Evolutionary conservation across 2,888 invertebrate genomes (phyloP), one percentile per base, ranked within the genome.

Genomic region (Caenorhabditis panamensis): DNA sequence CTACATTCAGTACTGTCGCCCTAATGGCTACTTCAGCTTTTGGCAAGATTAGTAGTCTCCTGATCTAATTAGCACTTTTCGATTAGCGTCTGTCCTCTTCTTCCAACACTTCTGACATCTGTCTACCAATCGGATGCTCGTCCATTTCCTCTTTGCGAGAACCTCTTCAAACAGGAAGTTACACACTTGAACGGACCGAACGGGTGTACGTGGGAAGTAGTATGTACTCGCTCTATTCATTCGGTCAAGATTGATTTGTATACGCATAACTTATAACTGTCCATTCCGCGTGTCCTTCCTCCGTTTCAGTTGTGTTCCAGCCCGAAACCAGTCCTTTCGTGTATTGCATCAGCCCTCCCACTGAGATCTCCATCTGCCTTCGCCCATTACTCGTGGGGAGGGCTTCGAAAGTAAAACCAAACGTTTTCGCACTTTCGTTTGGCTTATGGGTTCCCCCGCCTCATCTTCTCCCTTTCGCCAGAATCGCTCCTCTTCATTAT

Each of bases 151-250:
- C 20, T 20, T 49, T 20, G 2, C 49, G 49, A 49, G 13, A 41
- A 71, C 71, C 71, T 71, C 71, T 71, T 71, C 54, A 71, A 71
- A 71, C 72, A 72, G 63, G 72, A 63, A 72, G 72, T 72, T 62
- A 61, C 72, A 63, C 72, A 72, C 72, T 72, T 64, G 72, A 69
- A n/a, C n/a, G n/a, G n/a, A 69, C 69, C 51, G 56, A 26, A 53
- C 53, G 51, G 37, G 26, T 26, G 61, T 47, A 62, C 56, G 56
- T 49, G 64, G 58, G 51, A 51, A 62, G 62, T 41, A 24, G 61
- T 63, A 71, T 62, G 62, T 24, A 64, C 64, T 64, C 58, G 31
- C 26, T 6, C 18, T 16, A 37, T 53, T 58, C 71, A 56, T 41
- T 37, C 73, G 73, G 64, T 66, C 64, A 64, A 72, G 54, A 28